Base-by-base conservation (phyloP, 2,797 vertebrate species). In the Enteromius argenteus region DNA sequence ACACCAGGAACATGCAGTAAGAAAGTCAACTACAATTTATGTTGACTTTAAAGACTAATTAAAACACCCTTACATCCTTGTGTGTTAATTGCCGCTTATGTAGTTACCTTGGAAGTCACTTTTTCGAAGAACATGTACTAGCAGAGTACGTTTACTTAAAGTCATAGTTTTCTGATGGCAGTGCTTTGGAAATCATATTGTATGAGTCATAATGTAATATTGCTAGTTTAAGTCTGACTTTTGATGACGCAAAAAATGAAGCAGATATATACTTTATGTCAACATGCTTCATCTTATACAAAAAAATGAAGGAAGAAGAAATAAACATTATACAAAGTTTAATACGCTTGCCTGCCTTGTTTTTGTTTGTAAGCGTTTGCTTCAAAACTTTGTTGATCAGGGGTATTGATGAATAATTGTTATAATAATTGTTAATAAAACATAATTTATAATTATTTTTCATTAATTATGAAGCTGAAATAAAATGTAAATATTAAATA, bases 11-110 rank as follows among this genome's bases (percentile, higher is more conserved):
- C 9, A 73, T 51, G 27, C 46, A 3, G 17, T 13, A 73, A 73
- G 17, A 73, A 73, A 53, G 27, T 21, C 21, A 32, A 51, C 9
- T 73, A 4, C 30, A 30, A 8, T 51, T 17, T 15, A 53, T 32
- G 30, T 35, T 30, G 46, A 74, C 30, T 35, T 74, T 53, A 74
- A 74, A 53, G 5, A 4, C 49, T 11, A 32, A 10, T 2, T 51
- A 21, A 73, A 49, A 27, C 39, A 27, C 14, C 39, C 17, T 39
- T 56, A 39, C 32, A 60, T 42, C 53, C 74, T 42, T 1, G 39
- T 76, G 53, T 39, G 35, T 1, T 39, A 75, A 76, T 58, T 76
- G 74, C 35, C 35, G 27, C 35, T 76, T 60, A 42, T 60, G 21
- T 6, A 77, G 60, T 77, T 14, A 17, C 42, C 51, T 27, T 39